Percentiles rank a stretch among this genome's conserved stretches.
Conservation (phyloP, 2,797 vertebrate genomes). For the Acanthurus lineatus region DNA sequence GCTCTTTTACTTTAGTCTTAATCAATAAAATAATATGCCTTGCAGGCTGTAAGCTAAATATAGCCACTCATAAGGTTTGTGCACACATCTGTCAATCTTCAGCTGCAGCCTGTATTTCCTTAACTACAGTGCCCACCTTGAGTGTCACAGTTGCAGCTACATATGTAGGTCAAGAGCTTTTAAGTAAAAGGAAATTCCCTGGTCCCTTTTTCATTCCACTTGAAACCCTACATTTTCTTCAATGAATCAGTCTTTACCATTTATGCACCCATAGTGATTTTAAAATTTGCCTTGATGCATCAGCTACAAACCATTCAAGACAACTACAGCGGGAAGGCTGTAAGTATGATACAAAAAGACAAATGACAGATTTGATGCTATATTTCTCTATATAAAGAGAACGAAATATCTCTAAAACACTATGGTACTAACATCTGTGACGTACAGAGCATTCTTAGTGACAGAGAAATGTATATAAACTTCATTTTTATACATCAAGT, state of each 20-base stretch:
- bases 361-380: not conserved
- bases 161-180: constrained; percentile 81
- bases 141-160: constrained; percentile 33
- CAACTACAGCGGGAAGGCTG: not conserved
- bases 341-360: not conserved
- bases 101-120: constrained; percentile 43
- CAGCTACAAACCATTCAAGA: not conserved
- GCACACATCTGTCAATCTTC: constrained; percentile 26
- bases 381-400: not conserved
- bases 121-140: constrained; percentile 41
- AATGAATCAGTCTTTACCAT: constrained; percentile 47
- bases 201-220: constrained; percentile 45
- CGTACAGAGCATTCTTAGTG: not conserved
- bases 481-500: not conserved
- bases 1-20: too few species aligned
- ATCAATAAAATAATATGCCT: not conserved
- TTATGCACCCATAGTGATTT: constrained; percentile 21
- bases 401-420: not conserved
- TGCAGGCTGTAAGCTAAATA: constrained; percentile 12
- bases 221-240: constrained; percentile 34
- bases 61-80: constrained; percentile 1
- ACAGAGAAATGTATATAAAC: not conserved
- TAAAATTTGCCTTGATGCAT: constrained; percentile 18
- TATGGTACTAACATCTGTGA: not conserved
- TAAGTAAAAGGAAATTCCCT: constrained; percentile 77